phyloP scores from a whole-genome alignment of 2,797 vertebrate species.

The Tragopan temminckii region DNA sequence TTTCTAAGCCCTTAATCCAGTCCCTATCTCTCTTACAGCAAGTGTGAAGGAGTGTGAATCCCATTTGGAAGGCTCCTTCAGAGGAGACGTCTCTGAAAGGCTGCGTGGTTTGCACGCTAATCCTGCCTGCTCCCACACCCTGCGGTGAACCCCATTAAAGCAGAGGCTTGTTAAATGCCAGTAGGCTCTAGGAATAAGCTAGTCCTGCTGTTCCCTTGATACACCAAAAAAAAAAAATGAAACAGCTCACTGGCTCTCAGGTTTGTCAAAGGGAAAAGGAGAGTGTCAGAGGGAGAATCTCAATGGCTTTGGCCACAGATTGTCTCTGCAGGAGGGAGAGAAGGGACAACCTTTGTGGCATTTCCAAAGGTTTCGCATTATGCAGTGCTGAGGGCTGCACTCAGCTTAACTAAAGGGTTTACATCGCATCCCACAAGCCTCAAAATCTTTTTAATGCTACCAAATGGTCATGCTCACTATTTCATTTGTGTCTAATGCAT shows the following conservation, averaged over 20 bases:
- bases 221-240: slow-evolving; percentile 35
- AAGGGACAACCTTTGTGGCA: neutral
- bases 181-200: slow-evolving; percentile 28
- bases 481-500: slow-evolving; percentile 8
- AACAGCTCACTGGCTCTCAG: neutral
- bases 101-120: slow-evolving; percentile 56
- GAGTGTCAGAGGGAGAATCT: accelerated
- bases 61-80: slow-evolving; percentile 55
- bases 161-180: slow-evolving; percentile 52
- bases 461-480: neutral
- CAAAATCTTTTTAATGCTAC: neutral
- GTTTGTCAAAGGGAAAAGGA: neutral
- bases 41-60: slow-evolving; percentile 67
- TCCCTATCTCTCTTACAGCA: slow-evolving; percentile 21
- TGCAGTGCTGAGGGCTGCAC: neutral
- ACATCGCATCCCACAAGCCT: neutral
- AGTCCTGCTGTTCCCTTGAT: slow-evolving; percentile 54
- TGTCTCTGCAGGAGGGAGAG: neutral
- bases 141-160: slow-evolving; percentile 22
- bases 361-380: slow-evolving; percentile 20
- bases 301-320: neutral
- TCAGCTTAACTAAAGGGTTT: slow-evolving; percentile 8
- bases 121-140: slow-evolving; percentile 52
- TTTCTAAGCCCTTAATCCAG: slow-evolving; percentile 37
- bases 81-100: neutral